Base-by-base conservation (phyloP, 2,797 vertebrate species). In the Arnoldichthys spilopterus region DNA sequence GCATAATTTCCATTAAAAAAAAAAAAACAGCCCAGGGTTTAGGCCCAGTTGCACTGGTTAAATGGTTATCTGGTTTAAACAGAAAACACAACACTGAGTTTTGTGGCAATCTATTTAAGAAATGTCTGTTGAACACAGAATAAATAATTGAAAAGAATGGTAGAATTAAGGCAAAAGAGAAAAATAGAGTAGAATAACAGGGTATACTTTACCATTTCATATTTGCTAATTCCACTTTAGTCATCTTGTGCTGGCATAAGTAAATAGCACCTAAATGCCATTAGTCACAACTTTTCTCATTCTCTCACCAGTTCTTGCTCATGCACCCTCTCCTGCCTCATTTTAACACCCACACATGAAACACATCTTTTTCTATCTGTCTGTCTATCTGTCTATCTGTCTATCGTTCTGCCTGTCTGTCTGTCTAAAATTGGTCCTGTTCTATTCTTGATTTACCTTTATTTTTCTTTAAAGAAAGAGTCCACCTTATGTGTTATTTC, bases 241-340 rank as follows among this genome's bases (percentile, higher is more conserved):
- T 81, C 74, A 76, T 76, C 74, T 72, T 64, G 22, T 12, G 51
- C 51, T 59, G 51, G 47, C 61, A 66, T 58, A 45, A 67, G 37
- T 66, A 40, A 54, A 76, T 64, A 70, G 49, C 74, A 72, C 79
- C 40, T 63, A 76, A 51, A 76, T 76, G 2, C 7, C 37, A 76
- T 71, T 76, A 80, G 66, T 74, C 64, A 78, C 49, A 47, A 40
- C 37, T 69, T 53, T 63, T 63, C 47, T 70, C 56, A 28, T 24
- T 37, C 53, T 61, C 16, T 78, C 28, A 34, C 26, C 59, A 59
- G 22, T 56, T 40, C 49, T 72, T 16, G 34, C 73, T 37, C 70
- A 62, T 67, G 51, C 49, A 45, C 70, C 37, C 62, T 53, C 30
- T 58, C 37, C 53, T 54, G 18, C 58, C 51, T 71, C 59, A 72